Percentiles rank a stretch among this genome's conserved stretches.
phyloP scores from a whole-genome alignment of 2,113 vertebrate genomes.

The Arizona elegans region DNA sequence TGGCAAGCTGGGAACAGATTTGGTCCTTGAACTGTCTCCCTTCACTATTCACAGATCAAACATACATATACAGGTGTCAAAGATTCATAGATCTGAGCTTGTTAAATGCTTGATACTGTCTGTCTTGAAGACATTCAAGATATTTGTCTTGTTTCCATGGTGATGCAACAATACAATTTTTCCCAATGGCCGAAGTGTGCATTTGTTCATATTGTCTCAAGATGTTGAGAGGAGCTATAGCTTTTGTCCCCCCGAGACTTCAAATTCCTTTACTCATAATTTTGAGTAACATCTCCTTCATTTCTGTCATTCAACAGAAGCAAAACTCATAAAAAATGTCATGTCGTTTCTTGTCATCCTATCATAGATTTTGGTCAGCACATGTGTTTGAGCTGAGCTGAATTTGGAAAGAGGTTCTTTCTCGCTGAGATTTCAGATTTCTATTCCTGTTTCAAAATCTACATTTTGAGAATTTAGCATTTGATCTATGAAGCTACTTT shows the following conservation, averaged over 20 bases:
- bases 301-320: background rate
- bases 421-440: background rate
- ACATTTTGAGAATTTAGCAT: background rate
- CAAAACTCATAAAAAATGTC: background rate
- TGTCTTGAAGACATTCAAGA: background rate
- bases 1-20: fast-evolving
- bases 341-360: background rate
- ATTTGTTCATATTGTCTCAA: background rate
- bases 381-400: background rate
- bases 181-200: background rate
- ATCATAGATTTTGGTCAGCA: background rate
- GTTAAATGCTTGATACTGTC: background rate
- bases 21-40: background rate
- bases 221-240: background rate
- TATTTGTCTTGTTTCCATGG: background rate
- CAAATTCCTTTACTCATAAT: background rate
- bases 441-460: background rate
- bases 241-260: background rate
- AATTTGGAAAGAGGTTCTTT: background rate
- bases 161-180: fast-evolving
- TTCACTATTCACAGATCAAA: background rate
- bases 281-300: background rate
- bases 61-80: background rate
- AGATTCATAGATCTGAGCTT: background rate
- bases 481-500: background rate